Evolutionary conservation across 2,797 vertebrate genomes (phyloP).

Genomic region (Delichon dasypus): DNA sequence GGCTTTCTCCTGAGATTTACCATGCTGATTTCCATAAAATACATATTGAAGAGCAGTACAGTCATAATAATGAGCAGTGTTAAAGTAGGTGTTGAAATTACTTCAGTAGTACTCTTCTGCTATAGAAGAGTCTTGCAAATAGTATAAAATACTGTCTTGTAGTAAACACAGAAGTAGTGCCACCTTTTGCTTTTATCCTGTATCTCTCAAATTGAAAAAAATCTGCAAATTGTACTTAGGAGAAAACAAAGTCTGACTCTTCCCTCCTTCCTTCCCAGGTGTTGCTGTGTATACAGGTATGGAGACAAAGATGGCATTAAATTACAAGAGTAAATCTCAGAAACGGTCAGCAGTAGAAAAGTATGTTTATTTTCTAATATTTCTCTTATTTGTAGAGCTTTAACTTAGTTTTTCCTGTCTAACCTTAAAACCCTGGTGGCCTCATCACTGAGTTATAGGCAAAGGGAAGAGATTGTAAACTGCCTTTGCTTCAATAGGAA

Average conservation of each 20-base stretch:
- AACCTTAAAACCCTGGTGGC: not conserved
- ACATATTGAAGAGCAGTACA: not conserved
- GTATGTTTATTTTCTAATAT: slow-evolving; percentile 76
- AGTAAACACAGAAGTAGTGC: not conserved
- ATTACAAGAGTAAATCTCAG: slow-evolving; percentile 99
- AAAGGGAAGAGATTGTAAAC: not conserved
- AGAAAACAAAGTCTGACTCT: slow-evolving; percentile 2
- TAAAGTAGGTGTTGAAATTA: slow-evolving; percentile 9
- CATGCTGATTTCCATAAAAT: slow-evolving; percentile 26
- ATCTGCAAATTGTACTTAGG: not conserved
- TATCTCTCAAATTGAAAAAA: not conserved
- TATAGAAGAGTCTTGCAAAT: not conserved
- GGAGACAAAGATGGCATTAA: slow-evolving; percentile 99
- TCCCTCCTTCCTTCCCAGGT: slow-evolving; percentile 75
- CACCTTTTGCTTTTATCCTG: not conserved
- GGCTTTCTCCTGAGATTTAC: slow-evolving; percentile 33
- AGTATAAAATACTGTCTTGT: not conserved
- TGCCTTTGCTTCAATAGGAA: not conserved
- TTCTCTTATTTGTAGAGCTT: slow-evolving; percentile 32
- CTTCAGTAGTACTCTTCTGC: not conserved
- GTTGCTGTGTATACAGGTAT: slow-evolving; percentile 98
- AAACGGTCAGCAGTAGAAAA: slow-evolving; percentile 98
- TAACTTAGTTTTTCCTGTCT: not conserved
- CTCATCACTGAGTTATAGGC: not conserved
- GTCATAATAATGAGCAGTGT: not conserved